phyloP scores from a whole-genome alignment of 2,888 invertebrate genomes.

The Hyposoter didymator region DNA sequence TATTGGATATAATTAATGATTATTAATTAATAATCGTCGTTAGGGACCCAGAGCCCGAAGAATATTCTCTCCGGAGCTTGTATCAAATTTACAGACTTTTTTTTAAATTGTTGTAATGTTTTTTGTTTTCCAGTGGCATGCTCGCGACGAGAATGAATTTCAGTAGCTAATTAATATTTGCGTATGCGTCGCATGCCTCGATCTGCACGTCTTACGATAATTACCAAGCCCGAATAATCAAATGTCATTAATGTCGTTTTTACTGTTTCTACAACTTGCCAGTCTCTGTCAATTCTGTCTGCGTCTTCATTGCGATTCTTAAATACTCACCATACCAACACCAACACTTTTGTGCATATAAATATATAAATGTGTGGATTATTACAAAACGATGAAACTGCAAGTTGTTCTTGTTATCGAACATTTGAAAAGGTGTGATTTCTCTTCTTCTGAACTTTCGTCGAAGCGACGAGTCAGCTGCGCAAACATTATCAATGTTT shows the following conservation, averaged over 20 bases:
- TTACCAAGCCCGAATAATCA: conserved; percentile 18
- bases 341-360: conserved; percentile 68
- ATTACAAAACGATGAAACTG: conserved; percentile 67
- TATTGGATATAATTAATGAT: conserved; percentile 39
- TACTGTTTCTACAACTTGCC: conserved; percentile 6
- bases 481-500: conserved; percentile 9
- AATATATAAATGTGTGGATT: conserved; percentile 52
- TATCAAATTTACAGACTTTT: conserved; percentile 49
- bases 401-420: conserved; percentile 79
- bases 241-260: neutral
- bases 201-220: conserved; percentile 48
- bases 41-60: conserved; percentile 45
- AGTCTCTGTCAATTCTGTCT: conserved; percentile 53
- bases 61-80: conserved; percentile 60
- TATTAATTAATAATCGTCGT: conserved; percentile 6
- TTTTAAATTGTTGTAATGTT: neutral
- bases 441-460: conserved; percentile 68
- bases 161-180: conserved; percentile 25
- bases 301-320: conserved; percentile 66
- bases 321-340: conserved; percentile 60
- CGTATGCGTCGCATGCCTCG: conserved; percentile 48
- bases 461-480: conserved; percentile 58
- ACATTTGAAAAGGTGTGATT: conserved; percentile 63
- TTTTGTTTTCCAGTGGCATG: conserved; percentile 32
- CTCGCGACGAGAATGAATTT: conserved; percentile 38